These are phyloP conservation scores for Antechinus flavipes DNA, from an alignment of 2,113 vertebrate species.

Conservation along the genomic window DNA sequence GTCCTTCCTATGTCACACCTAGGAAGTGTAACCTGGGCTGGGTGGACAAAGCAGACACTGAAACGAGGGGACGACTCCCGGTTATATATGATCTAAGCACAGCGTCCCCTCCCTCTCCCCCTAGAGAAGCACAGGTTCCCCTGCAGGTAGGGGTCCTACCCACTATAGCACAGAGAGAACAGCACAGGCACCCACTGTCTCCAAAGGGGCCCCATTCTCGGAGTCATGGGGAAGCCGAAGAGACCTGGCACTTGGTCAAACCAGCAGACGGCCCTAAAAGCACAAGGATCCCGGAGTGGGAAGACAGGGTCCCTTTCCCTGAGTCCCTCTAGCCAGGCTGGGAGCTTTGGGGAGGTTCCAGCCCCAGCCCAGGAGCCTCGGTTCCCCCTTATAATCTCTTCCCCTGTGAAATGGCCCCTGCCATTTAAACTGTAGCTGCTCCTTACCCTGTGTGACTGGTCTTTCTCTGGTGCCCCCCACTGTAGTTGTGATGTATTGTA, in stretches of 20 bases:
- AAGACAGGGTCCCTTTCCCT: conserved; percentile 31
- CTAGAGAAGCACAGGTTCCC: conserved; percentile 45
- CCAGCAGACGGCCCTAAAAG: conserved; percentile 73
- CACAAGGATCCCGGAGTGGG: conserved; percentile 73
- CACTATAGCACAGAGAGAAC: conserved; percentile 12
- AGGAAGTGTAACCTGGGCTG: conserved; percentile 19
- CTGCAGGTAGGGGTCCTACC: conserved; percentile 29
- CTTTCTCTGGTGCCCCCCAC: conserved; percentile 67
- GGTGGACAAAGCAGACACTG: neutral
- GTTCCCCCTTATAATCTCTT: conserved; percentile 45
- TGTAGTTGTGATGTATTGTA: conserved; percentile 90
- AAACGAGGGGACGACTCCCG: neutral
- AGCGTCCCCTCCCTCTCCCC: neutral
- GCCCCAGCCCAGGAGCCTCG: conserved; percentile 67
- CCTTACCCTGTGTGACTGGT: conserved; percentile 49
- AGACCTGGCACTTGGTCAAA: conserved; percentile 57
- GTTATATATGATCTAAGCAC: neutral
- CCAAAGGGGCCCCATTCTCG: neutral
- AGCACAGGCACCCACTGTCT: neutral
- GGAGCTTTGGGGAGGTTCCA: conserved; percentile 51
- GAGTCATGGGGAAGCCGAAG: conserved; percentile 16
- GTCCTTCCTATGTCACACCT: conserved; percentile 4
- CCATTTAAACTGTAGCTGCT: conserved; percentile 59
- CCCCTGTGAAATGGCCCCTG: conserved; percentile 44
- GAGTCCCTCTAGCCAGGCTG: conserved; percentile 21